Evolutionary conservation across 2,797 vertebrate genomes (phyloP), one percentile per base, ranked within the genome.

Genomic region (Cygnus olor): DNA sequence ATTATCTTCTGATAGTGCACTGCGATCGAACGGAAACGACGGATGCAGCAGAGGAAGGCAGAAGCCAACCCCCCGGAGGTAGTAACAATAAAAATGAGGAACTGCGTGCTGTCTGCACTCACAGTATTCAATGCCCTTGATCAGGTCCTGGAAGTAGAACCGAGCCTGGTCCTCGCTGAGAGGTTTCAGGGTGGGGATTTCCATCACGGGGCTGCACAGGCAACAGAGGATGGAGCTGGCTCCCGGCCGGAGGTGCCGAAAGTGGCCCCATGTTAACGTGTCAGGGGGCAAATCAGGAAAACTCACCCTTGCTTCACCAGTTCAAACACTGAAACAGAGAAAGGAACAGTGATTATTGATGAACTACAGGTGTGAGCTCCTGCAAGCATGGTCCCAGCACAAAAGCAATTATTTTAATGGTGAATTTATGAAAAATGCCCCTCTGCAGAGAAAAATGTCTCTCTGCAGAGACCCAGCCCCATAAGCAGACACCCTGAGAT

Each of bases 1-100:
- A 99, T 99, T 96, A 99, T 99, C 98, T 98, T 99, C 98, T 99
- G 99, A 94, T 99, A 99, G 97, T 99, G 99, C 86, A 99, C 99
- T 99, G 97, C 27, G 38, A 87, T 34, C 49, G 28, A 45, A 72
- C 54, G 82, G 73, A 54, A 73, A 11, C 0, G 22, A 47, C 36
- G 9, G 6, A 18, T 76, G 64, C 69, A 40, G 60, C 51, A 21
- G 38, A 24, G 36, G 32, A 44, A 28, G 44, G n/a, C 9, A 44
- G 56, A 14, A 58, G 54, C 44, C 11, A 36, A 30, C 24, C 13
- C 28, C 11, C 10, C 30, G 4, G 20, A n/a, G 11, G 53, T 6
- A 86, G 38, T 25, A 10, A 40, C 56, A 19, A 40, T 2, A 11
- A 28, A 51, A 76, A 9, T 3, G 45, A 58, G 30, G 45, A 89